Evolutionary conservation across 2,888 invertebrate species (phyloP), one percentile per base, ranked within the genome.

Genomic region (Himalopsyche tibetana): DNA sequence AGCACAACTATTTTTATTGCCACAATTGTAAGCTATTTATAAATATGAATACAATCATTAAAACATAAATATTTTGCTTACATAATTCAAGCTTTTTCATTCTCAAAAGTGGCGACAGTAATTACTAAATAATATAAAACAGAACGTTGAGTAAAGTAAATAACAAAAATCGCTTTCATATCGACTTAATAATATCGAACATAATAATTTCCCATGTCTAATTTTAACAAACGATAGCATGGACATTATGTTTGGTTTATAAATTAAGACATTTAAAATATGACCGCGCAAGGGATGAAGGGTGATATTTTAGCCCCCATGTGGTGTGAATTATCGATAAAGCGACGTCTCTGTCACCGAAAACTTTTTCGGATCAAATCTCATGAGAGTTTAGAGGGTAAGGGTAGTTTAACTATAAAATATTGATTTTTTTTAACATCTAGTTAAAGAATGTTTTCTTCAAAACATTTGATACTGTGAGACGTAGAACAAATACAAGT

Each of bases 391-490:
- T 63, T 15, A 63, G 19, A 63, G 63, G 19, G 63, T 63, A 63
- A 63, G 63, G 19, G 63, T 63, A 63, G 63, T 2, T 63, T 63
- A 19, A 19, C 63, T 63, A 63, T 17, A 40, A 38, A 80, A n/a
- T 80, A 80, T 80, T 80, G 40, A 42, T 40, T 80, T 80, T n/a
- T 36, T 80, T 80, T 38, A 80, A 80, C 80, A 38, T 38, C 42
- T 80, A n/a, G 17, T 80, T 80, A 17, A 63, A 63, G 63, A 19
- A 63, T 19, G 19, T 28, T 63, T n/a, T 63, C 63, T 28, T 8
- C 4, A 3, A 63, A 8, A 63, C 11, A 63, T 63, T 63, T 19
- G 63, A 19, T 19, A 19, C 28, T 19, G 63, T 63, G 4, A 19
- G 1, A 19, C 4, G 19, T 8, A 63, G 6, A 63, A 63, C 8